Base-by-base conservation (phyloP, 2,113 vertebrate species). In the Bettongia penicillata region DNA sequence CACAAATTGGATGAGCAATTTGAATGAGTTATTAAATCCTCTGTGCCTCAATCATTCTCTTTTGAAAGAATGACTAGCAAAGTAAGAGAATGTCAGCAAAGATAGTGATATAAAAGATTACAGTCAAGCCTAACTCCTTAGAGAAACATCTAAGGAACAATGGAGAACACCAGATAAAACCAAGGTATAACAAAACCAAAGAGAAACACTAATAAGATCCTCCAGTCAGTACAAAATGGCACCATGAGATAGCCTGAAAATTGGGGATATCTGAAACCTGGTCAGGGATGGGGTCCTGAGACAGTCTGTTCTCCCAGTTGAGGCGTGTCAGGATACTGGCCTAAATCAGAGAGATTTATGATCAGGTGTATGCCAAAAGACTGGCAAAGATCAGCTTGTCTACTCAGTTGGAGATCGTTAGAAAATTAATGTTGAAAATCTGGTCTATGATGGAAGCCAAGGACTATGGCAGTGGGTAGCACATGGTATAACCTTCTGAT, bases 21-120 rank as follows among this genome's bases (percentile, higher is more conserved):
- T 43, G 90, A 90, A 89, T 7, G 92, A 51, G 61, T 43, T 91
- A n/a, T 77, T 94, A 90, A 95, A 93, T 26, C 48, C 68, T 84
- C n/a, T 84, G 16, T 43, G n/a, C 16, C 68, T 84, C 68, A 84
- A 84, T 84, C 68, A 84, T 23, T 84, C 68, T 84, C 37, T 23
- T 84, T 43, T 84, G n/a, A 84, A 84, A 84, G 68, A 84, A 84
- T 43, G 68, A 23, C 68, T 84, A 84, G n/a, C n/a, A 84, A 84
- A 84, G n/a, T 84, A 8, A 84, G n/a, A 43, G n/a, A 43, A 43
- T 84, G n/a, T 84, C 68, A 84, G 68, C 19, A 84, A 84, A 84
- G n/a, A 43, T 22, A 19, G 7, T 84, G 19, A 84, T 84, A 37
- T 43, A 84, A 43, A 84, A 84, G 68, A 84, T 23, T 43, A 84